Base-by-base conservation (phyloP, 2,888 invertebrate genomes). In the Carabus problematicus region DNA sequence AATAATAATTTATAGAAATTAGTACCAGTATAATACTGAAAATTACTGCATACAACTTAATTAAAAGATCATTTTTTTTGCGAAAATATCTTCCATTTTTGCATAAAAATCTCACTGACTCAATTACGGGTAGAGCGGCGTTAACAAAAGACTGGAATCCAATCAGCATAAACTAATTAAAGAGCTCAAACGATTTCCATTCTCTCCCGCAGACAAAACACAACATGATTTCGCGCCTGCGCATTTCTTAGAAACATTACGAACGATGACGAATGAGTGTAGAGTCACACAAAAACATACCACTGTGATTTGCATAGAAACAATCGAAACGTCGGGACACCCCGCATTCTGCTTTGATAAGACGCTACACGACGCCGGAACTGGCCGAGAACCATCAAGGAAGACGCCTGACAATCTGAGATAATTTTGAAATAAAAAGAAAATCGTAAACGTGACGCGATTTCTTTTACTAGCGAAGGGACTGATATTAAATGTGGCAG, bases 101-200 rank as follows among this genome's bases (percentile, higher is more conserved):
- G 19, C 60, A 19, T 12, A 29, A 61, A 61, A 61, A 61, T 61
- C 6, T 45, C 49, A 39, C 61, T 49, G 14, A 45, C 47, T 61
- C 9, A 49, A 49, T 61, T 19, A 61, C 11, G 12, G 40, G 18
- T n/a, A 61, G 47, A 6, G 39, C 12, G 18, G 45, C n/a, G 14
- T 3, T 39, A 54, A 63, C 40, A 16, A 64, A 56, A 42, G 39
- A 19, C 12, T 43, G 29, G 11, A 61, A 47, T 43, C 54, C 54
- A 52, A 54, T 56, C 45, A 56, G 64, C 43, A 55, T 64, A 56
- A 64, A 56, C 56, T 64, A 56, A 52, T 56, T 56, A 18, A 29
- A 43, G 45, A 64, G 45, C 56, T 56, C 45, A 54, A 64, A 56
- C 56, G 39, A 47, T 62, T 45, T 62, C 19, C 19, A 19, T 42